phyloP scores from a whole-genome alignment of 2,113 vertebrate species.

The Ivindomyrus marchei region DNA sequence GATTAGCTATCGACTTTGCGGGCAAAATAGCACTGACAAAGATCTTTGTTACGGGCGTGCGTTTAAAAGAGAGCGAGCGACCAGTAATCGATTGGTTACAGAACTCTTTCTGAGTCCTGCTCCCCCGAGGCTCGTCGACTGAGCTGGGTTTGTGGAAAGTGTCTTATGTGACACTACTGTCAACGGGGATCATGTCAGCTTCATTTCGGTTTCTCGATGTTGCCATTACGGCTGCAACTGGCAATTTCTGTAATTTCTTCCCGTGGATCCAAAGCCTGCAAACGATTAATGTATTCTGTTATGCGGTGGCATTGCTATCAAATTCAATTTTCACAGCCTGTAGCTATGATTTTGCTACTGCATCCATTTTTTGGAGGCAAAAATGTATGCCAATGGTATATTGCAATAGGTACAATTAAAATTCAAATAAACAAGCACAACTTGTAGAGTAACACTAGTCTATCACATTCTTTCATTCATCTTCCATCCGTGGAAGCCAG shows the following conservation, averaged over 20 bases:
- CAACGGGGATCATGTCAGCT: neutral
- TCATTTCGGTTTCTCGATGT: neutral
- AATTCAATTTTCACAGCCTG: neutral
- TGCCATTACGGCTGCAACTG: neutral
- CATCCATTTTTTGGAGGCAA: neutral
- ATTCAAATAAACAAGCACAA: neutral
- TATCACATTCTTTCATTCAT: neutral
- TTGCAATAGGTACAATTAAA: neutral
- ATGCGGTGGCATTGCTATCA: neutral
- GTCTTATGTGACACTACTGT: neutral
- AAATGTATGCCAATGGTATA: neutral
- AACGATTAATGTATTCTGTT: conserved; percentile 3
- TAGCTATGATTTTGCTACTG: neutral
- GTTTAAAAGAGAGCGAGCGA: neutral
- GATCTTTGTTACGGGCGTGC: neutral
- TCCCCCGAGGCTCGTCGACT: neutral
- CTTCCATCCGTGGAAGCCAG: neutral
- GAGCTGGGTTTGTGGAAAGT: neutral
- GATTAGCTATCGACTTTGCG: neutral
- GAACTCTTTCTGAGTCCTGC: neutral
- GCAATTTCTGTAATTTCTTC: neutral
- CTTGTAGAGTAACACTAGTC: neutral
- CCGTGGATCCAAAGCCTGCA: neutral
- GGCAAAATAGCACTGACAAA: neutral
- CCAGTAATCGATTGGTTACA: neutral